Base-by-base conservation (phyloP, 2,888 invertebrate genomes). In the Nymphalis polychloros region DNA sequence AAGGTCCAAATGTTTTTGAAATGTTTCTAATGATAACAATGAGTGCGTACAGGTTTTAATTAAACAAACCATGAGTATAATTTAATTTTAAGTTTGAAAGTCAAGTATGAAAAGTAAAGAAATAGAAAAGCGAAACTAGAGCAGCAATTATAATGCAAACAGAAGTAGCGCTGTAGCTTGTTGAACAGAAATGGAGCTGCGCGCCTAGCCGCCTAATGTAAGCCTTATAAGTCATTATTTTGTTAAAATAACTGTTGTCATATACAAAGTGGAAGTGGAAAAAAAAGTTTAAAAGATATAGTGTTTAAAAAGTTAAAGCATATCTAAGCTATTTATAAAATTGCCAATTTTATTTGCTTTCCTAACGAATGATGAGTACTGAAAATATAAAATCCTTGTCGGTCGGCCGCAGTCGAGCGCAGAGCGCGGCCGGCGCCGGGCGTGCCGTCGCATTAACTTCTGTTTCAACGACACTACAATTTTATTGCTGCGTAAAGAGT, bases 321-420 rank as follows among this genome's bases (percentile, higher is more conserved):
- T 19, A 8, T 50, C 8, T 50, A 2, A 19, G 50, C 8, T 20
- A 20, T 10, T 10, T 50, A 50, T 50, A 50, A 50, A 20, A 20
- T 20, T 50, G 20, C 19, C 20, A 63, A 63, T 67, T 65, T 72
- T 67, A 64, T 68, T 61, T 69, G 55, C 59, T 73, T 75, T 73
- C 67, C 69, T 65, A 70, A 67, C 74, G 73, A 77, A 73, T 74
- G 72, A 73, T 67, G 71, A 72, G 70, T 70, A 68, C 71, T 73
- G 75, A 66, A 84, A 87, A 84, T 81, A 79, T 81, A 78, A 83
- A 84, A 84, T 79, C 80, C 80, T 85, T 82, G 75, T 71, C 71
- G 71, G 59, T 71, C 59, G 71, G 70, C 76, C 84, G 85, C 89
- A 92, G 91, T 92, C 76, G 81, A 84, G 84, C 87, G 88, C 82